Base-by-base conservation (phyloP, 1,140 invertebrate species). In the Drosophila sp. region DNA sequence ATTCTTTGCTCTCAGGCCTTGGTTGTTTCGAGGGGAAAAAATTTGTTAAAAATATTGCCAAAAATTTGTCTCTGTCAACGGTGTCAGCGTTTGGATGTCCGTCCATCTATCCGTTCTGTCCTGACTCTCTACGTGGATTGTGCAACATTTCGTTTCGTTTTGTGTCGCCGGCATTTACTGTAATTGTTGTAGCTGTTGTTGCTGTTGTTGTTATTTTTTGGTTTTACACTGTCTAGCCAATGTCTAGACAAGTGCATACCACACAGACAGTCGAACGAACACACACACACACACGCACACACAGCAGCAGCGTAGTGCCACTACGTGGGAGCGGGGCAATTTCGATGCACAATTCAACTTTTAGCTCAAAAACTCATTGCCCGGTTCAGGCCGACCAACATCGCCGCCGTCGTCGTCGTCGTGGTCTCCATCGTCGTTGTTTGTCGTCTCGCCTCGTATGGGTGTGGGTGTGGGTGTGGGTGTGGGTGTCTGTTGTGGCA, bases 151-250 rank as follows among this genome's bases (percentile, higher is more conserved):
- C 85, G 76, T 77, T 86, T 79, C 78, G 79, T 87, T 85, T 84
- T 85, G 82, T 86, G 82, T 86, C 82, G 81, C 74, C 79, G 81
- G 82, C 82, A 84, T 82, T 84, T 85, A 73, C 75, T 83, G 76
- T 87, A 83, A 84, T 87, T 87, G 83, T 85, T 87, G 76, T 71
- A 66, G 71, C 56, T 29, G 60, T 41, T 47, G 3, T 58, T 47
- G 3, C 55, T 41, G 61, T 72, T 75, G 82, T 70, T 79, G 71
- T 67, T 81, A 72, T 80, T 84, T 76, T 87, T 90, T 77, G 77
- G 83, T 76, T 84, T 90, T 91, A 90, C 83, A 90, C 87, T 90
- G 87, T 90, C 87, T 90, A 90, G 87, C 83, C 87, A 81, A 81
- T 80, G 87, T 90, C 87, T 90, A 90, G 87, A 90, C 87, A 87